A percentile compares a stretch with the other conserved stretches of the same genome.
phyloP scores from a whole-genome alignment of 92 coral and sea anemone species.

The Paramuricea clavata region DNA sequence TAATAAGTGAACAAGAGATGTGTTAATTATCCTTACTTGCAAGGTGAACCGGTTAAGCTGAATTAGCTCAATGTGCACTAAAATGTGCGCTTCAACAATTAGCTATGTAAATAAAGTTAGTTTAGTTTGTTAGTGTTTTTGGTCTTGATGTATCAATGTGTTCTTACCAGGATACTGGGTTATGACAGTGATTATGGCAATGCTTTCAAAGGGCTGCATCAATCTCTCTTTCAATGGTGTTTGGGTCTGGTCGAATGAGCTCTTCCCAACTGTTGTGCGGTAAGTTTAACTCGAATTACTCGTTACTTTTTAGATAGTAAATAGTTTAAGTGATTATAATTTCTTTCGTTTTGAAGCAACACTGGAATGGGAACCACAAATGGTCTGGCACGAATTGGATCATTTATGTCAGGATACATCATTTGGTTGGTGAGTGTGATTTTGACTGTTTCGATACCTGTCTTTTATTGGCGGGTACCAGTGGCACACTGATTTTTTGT shows the following conservation, averaged over 20 bases:
- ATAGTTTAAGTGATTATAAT: neutral
- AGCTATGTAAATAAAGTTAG: no score
- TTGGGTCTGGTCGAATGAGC: constrained; percentile 90
- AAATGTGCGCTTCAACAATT: no score
- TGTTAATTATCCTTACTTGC: no score
- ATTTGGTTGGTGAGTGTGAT: constrained; percentile 32
- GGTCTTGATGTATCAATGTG: no score
- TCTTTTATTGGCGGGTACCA: no score
- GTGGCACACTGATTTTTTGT: no score
- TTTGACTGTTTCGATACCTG: no score
- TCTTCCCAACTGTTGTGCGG: constrained; percentile 95
- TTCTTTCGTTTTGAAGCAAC: neutral
- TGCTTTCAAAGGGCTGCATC: constrained; percentile 83
- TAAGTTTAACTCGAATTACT: constrained; percentile 28
- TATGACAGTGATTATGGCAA: constrained; percentile 77
- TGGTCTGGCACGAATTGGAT: constrained; percentile 43
- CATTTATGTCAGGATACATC: constrained; percentile 24
- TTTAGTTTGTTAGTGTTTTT: no score
- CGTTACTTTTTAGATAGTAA: neutral
- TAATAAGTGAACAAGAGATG: no score
- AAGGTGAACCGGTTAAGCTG: no score
- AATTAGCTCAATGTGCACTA: no score
- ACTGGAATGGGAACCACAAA: constrained; percentile 50
- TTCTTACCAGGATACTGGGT: constrained; percentile 14
- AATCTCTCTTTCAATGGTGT: constrained; percentile 94